Evolutionary conservation across 2,797 vertebrate species (phyloP).

Genomic region (Mus caroli): DNA sequence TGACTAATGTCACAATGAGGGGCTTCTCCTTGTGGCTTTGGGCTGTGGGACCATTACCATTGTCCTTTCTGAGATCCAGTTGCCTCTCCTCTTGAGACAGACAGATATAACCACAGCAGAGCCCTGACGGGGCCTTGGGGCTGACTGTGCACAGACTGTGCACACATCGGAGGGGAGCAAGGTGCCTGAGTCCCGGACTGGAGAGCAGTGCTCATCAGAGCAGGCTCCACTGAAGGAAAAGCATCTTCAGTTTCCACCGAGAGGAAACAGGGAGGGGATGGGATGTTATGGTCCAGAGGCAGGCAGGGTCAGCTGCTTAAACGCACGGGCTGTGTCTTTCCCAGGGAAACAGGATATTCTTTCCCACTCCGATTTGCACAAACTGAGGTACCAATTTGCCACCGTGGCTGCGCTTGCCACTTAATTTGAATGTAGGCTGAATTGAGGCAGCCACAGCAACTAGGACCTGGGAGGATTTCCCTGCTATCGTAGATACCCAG

Average conservation of each 20-base stretch:
- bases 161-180: neutral
- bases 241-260: constrained; percentile 27
- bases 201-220: neutral
- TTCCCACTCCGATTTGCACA: neutral
- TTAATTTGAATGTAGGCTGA: constrained; percentile 48
- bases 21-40: neutral
- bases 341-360: constrained; percentile 40
- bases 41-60: neutral
- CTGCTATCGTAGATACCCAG: neutral
- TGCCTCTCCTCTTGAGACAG: neutral
- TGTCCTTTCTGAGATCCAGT: constrained; percentile 13
- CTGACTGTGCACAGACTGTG: neutral
- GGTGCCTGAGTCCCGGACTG: neutral
- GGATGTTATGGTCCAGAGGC: neutral
- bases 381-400: neutral
- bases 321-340: constrained; percentile 46
- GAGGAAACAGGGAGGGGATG: constrained; percentile 49
- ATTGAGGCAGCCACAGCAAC: neutral
- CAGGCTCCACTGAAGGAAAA: constrained; percentile 42
- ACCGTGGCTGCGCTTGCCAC: neutral
- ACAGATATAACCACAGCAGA: neutral
- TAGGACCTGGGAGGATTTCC: neutral
- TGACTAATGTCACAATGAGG: neutral
- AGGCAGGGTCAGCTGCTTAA: constrained; percentile 43
- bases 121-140: neutral